Percentiles rank a stretch among this genome's conserved stretches.
These are phyloP conservation scores for Flabesymbios commensalis DNA, from an alignment of 2,888 invertebrate genomes.

Conservation along the genomic window DNA sequence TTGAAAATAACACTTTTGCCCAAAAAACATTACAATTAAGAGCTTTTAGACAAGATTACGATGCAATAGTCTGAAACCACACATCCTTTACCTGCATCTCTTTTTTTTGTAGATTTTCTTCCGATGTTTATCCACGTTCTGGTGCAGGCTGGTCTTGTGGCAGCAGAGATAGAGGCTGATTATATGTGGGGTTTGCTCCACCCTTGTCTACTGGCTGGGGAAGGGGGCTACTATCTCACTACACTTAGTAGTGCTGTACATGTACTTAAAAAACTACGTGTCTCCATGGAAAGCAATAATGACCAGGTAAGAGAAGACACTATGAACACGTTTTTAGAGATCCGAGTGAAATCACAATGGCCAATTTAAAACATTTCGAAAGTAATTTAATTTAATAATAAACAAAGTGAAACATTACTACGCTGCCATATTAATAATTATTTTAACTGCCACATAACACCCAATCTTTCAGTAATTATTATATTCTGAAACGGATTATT, in stretches of 20 bases:
- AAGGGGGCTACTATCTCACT: conserved; percentile 93
- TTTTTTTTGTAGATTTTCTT: conserved; percentile 79
- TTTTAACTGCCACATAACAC: too few relatives aligned
- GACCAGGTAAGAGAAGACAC: not conserved
- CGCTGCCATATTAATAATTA: too few relatives aligned
- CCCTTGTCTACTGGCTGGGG: conserved; percentile 85
- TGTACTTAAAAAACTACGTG: conserved; percentile 74
- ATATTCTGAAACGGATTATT: not conserved
- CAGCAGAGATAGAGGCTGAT: conserved; percentile 93
- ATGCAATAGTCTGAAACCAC: too few relatives aligned
- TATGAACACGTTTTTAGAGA: too few relatives aligned
- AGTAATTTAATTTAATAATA: too few relatives aligned
- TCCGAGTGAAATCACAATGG: too few relatives aligned
- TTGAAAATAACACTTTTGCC: too few relatives aligned
- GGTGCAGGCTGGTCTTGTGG: conserved; percentile 84
- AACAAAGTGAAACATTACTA: too few relatives aligned
- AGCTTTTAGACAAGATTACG: too few relatives aligned
- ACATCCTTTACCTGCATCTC: too few relatives aligned
- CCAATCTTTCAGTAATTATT: conserved; percentile 2
- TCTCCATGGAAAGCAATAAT: conserved; percentile 1
- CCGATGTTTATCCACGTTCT: conserved; percentile 91
- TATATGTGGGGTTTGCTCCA: conserved; percentile 94
- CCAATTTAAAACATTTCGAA: too few relatives aligned
- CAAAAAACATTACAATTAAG: too few relatives aligned
- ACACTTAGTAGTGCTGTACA: conserved; percentile 91